These are phyloP conservation scores for Sebastes alutus DNA, from an alignment of 2,797 vertebrate species.

Conservation along the genomic window DNA sequence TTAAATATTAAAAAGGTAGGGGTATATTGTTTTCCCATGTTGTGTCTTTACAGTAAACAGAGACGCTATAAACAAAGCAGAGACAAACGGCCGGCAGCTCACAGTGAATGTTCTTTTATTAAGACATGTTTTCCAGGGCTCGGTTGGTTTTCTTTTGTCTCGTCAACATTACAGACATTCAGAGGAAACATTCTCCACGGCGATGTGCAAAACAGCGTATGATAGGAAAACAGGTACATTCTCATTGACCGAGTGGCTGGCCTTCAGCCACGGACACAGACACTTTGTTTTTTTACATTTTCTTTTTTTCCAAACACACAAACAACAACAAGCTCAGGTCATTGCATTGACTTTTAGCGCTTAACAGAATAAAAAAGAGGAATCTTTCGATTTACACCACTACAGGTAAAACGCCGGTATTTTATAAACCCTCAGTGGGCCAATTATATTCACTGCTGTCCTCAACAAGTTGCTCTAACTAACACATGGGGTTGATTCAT, in stretches of 20 bases:
- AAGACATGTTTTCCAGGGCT: slow-evolving; percentile 51
- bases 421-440: slow-evolving; percentile 13
- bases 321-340: slow-evolving; percentile 40
- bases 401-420: slow-evolving; percentile 8
- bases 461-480: background rate
- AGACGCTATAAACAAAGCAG: background rate
- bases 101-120: slow-evolving; percentile 77
- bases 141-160: slow-evolving; percentile 37
- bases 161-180: slow-evolving; percentile 62
- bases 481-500: background rate
- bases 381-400: background rate
- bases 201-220: slow-evolving; percentile 67
- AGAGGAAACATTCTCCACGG: slow-evolving; percentile 70
- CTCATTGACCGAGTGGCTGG: slow-evolving; percentile 22
- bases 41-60: background rate
- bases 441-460: slow-evolving; percentile 19
- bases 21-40: too few relatives aligned
- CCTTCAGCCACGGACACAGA: background rate
- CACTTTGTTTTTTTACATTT: background rate
- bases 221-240: slow-evolving; percentile 59
- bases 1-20: too few relatives aligned
- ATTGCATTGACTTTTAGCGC: slow-evolving; percentile 33
- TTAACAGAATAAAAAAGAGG: background rate
- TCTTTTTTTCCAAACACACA: slow-evolving; percentile 16
- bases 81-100: fast-evolving